phyloP scores from a whole-genome alignment of 2,797 vertebrate genomes.

The Petrocephalus sullivani region DNA sequence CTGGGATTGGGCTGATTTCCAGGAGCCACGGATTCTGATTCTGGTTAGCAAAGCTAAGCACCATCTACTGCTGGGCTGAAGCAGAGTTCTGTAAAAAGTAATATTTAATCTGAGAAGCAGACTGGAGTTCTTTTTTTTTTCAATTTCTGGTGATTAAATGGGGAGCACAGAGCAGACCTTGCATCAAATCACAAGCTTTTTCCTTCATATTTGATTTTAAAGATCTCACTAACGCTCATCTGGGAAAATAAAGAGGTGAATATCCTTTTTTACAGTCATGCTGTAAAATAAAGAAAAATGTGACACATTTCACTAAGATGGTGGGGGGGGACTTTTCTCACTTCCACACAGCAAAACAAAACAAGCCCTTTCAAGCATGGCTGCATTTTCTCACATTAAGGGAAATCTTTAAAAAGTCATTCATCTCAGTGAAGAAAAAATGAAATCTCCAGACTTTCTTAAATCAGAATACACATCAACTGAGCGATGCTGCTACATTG shows the following conservation, averaged over 20 bases:
- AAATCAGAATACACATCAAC: neutral
- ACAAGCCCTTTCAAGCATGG: constrained; percentile 3
- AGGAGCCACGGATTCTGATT: neutral
- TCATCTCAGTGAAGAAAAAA: neutral
- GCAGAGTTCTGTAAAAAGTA: constrained; percentile 19
- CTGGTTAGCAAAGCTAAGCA: neutral
- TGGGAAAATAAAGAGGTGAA: constrained; percentile 4
- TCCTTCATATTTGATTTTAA: constrained; percentile 9
- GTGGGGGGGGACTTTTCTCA: neutral
- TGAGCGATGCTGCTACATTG: constrained; percentile 1
- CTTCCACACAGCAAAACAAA: constrained; percentile 7
- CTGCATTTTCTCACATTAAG: constrained; percentile 6
- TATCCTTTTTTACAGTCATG: neutral
- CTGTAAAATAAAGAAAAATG: neutral
- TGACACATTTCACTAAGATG: neutral
- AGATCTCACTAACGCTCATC: neutral
- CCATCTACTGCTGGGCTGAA: neutral
- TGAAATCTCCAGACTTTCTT: neutral
- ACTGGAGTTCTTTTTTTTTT: neutral
- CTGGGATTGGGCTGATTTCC: neutral
- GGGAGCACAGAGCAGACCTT: neutral
- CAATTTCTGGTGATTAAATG: constrained; percentile 13
- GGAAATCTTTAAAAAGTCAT: constrained; percentile 11
- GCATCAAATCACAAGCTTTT: neutral
- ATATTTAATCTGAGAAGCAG: constrained; percentile 35